Conservation (phyloP, 2,113 vertebrate species). For the Agapornis roseicollis region DNA sequence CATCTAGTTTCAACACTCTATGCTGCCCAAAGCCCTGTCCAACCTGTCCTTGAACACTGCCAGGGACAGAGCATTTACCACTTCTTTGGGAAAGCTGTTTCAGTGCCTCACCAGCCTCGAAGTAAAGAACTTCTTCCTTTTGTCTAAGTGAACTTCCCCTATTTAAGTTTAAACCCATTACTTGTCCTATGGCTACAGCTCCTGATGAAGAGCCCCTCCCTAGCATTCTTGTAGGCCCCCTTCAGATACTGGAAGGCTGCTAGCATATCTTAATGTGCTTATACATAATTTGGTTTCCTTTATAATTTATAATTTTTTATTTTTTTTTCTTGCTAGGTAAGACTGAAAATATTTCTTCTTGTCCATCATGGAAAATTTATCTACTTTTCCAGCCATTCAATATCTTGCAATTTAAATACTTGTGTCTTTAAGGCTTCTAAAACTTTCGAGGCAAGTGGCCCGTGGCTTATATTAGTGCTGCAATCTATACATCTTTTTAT, state of each 20-base stretch:
- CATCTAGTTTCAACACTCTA: not conserved
- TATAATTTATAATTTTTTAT: not conserved
- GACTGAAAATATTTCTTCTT: not conserved
- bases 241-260: not conserved
- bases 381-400: not conserved
- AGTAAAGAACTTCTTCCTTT: not conserved
- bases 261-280: not conserved
- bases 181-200: not conserved
- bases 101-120: not conserved
- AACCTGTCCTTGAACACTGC: not conserved
- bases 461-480: not conserved
- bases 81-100: not conserved
- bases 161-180: not conserved
- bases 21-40: not conserved
- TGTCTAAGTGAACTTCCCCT: not conserved
- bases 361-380: not conserved
- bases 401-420: not conserved
- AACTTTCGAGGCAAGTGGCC: not conserved
- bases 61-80: not conserved
- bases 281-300: not conserved
- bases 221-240: not conserved
- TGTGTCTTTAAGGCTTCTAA: not conserved
- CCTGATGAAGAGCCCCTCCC: not conserved
- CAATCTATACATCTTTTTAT: not conserved
- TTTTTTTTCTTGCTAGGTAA: not conserved